These are phyloP conservation scores for Loripinus fragilis DNA, from an alignment of 2,888 invertebrate genomes.

Conservation along the genomic window DNA sequence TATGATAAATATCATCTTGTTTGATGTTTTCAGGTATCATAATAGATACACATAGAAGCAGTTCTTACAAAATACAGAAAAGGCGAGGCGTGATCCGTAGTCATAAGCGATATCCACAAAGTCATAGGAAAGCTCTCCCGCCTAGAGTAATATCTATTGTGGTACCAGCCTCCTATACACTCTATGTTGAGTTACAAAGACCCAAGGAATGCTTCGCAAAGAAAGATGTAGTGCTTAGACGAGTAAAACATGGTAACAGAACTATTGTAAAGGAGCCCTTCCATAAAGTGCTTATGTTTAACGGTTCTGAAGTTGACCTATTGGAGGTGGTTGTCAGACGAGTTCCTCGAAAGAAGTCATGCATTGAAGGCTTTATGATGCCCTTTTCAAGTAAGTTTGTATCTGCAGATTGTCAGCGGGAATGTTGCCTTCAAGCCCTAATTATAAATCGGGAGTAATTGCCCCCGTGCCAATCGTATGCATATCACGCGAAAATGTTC, in stretches of 20 bases:
- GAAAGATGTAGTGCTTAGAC: neutral
- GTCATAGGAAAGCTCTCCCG: neutral
- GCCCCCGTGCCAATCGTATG: no score
- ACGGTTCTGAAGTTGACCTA: neutral
- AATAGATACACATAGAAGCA: conserved; percentile 25
- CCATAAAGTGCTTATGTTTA: neutral
- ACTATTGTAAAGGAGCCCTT: neutral
- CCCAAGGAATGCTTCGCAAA: neutral
- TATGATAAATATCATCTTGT: no score
- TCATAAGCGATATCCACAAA: conserved; percentile 31
- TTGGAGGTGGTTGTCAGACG: neutral
- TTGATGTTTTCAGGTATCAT: conserved; percentile 38
- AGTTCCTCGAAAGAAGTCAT: neutral
- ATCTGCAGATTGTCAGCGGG: no score
- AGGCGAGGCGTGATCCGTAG: conserved; percentile 40
- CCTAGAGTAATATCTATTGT: conserved; percentile 15
- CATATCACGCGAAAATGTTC: no score
- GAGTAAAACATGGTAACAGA: neutral
- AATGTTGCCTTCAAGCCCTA: no score
- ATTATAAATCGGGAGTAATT: no score
- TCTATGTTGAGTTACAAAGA: conserved; percentile 13
- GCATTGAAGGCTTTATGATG: conserved; percentile 31
- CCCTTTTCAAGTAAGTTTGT: conserved; percentile 38
- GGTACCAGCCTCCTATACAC: conserved; percentile 11
- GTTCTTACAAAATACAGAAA: neutral